These are phyloP conservation scores for Capitulum mitella DNA, from an alignment of 2,888 invertebrate genomes.

Conservation along the genomic window DNA sequence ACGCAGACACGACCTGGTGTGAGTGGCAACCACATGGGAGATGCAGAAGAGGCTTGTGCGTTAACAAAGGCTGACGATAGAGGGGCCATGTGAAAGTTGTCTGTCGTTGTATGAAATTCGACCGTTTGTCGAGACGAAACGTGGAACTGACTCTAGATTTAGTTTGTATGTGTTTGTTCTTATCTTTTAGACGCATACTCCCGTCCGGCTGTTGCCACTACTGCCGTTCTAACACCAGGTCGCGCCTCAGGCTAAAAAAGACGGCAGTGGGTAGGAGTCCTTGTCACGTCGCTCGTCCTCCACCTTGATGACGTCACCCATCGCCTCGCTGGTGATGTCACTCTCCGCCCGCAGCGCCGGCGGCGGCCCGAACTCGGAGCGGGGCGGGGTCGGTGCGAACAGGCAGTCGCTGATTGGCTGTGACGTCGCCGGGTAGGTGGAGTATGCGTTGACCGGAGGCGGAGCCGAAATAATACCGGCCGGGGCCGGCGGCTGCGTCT, in stretches of 20 bases:
- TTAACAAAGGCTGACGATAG: not conserved
- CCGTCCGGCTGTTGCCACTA: not conserved
- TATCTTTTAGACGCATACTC: not conserved
- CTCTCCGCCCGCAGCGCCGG: not conserved
- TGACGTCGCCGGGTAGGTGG: not conserved
- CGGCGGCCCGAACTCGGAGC: not conserved
- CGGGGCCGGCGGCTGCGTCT: not conserved
- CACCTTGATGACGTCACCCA: not conserved
- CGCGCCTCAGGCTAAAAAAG: slow-evolving; percentile 37
- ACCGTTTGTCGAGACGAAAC: too few relatives aligned
- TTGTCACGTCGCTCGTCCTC: slow-evolving; percentile 25
- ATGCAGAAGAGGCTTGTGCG: too few relatives aligned
- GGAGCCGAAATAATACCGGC: not conserved
- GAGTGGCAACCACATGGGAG: too few relatives aligned
- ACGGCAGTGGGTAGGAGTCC: slow-evolving; percentile 35
- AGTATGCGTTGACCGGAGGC: not conserved
- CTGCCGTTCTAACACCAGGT: slow-evolving; percentile 25
- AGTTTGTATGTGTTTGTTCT: not conserved
- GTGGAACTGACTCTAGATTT: too few relatives aligned
- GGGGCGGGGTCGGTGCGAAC: slow-evolving; percentile 17
- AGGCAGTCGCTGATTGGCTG: slow-evolving; percentile 24
- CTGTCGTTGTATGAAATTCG: not conserved
- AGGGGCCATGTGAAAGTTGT: not conserved
- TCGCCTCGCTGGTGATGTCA: not conserved
- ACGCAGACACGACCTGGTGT: too few relatives aligned